phyloP scores from a whole-genome alignment of 2,797 vertebrate genomes.

The Tiaroga cobitis region DNA sequence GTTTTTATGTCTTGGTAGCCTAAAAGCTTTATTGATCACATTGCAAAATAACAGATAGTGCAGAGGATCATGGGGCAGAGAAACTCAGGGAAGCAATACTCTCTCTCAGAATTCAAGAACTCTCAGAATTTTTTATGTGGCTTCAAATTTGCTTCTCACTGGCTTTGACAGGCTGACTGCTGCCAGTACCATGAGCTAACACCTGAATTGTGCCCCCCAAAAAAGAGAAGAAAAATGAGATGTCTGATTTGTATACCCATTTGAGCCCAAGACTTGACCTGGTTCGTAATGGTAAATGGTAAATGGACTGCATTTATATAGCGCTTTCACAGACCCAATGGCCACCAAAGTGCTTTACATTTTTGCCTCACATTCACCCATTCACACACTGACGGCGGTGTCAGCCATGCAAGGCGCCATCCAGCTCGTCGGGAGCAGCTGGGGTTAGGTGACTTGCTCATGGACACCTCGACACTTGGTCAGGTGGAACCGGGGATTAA shows the following conservation, averaged over 20 bases:
- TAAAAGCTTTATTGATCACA: background rate
- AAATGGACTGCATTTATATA: no score
- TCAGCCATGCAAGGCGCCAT: no score
- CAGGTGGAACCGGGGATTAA: no score
- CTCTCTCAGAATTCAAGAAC: background rate
- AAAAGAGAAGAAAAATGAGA: conserved; percentile 16
- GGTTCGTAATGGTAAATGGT: no score
- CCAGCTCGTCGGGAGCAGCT: no score
- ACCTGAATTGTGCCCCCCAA: conserved; percentile 15
- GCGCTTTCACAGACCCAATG: no score
- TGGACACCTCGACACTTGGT: no score
- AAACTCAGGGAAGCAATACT: background rate
- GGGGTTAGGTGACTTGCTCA: no score
- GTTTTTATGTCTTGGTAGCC: background rate
- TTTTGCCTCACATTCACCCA: no score
- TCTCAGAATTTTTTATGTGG: background rate
- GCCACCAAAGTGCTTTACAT: no score
- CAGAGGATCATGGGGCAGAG: background rate
- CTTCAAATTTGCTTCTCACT: conserved; percentile 20
- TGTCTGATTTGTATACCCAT: conserved; percentile 43
- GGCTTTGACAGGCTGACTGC: conserved; percentile 16
- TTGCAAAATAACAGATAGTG: background rate
- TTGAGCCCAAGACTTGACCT: conserved; percentile 41
- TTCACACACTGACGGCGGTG: no score
- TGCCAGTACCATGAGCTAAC: conserved; percentile 50